Evolutionary conservation across 2,113 vertebrate genomes (phyloP).

Genomic region (Cisticola juncidis): DNA sequence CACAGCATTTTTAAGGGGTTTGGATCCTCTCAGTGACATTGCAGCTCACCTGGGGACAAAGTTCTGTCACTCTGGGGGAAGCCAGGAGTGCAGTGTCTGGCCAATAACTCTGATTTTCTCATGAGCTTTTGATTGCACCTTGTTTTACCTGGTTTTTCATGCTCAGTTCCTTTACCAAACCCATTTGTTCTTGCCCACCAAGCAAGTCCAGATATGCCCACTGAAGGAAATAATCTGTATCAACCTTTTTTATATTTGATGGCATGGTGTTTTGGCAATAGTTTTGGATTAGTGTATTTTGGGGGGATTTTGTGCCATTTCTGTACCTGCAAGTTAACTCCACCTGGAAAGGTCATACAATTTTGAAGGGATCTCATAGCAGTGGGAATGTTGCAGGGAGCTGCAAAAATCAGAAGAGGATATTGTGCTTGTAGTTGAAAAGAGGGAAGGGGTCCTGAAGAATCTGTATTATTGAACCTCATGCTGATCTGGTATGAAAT

Average conservation of each 20-base stretch:
- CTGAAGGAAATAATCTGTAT: not conserved
- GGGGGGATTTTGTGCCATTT: not conserved
- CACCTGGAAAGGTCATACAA: fast-evolving
- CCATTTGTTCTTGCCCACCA: not conserved
- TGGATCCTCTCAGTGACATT: not conserved
- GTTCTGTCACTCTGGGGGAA: not conserved
- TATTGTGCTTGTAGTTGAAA: not conserved
- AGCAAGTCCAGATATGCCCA: not conserved
- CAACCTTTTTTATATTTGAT: not conserved
- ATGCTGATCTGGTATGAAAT: not conserved
- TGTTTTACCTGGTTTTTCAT: not conserved
- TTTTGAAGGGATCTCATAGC: not conserved
- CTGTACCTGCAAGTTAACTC: not conserved
- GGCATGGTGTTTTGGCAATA: not conserved
- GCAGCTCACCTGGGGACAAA: not conserved
- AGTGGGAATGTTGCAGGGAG: not conserved
- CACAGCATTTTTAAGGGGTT: not conserved
- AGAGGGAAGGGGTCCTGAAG: not conserved
- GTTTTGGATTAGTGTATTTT: not conserved
- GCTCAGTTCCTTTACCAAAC: not conserved
- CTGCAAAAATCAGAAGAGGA: not conserved
- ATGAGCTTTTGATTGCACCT: not conserved
- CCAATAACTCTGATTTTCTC: not conserved
- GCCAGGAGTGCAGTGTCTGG: not conserved
- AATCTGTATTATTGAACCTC: not conserved